Percentiles rank a stretch among this genome's conserved stretches.
phyloP scores from a whole-genome alignment of 2,113 vertebrate genomes.

The Tetrax tetrax region DNA sequence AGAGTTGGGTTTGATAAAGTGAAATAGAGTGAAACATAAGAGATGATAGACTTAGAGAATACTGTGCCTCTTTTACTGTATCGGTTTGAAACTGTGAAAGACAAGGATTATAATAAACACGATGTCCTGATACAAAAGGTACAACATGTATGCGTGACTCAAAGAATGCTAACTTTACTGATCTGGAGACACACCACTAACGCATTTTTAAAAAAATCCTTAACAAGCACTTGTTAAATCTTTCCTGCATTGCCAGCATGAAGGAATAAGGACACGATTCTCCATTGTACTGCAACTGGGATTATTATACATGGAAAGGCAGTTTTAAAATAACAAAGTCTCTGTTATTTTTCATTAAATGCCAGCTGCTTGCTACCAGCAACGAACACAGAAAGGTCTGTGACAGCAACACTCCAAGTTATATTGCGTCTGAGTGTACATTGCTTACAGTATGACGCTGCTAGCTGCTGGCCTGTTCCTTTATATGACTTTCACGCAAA shows the following conservation, averaged over 20 bases:
- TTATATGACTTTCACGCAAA: slow-evolving; percentile 15
- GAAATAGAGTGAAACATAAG: neutral
- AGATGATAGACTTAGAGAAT: neutral
- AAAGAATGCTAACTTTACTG: neutral
- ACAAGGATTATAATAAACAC: neutral
- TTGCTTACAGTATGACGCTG: neutral
- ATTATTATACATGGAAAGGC: slow-evolving; percentile 16
- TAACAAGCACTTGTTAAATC: neutral
- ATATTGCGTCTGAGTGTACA: neutral
- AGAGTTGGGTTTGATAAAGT: neutral
- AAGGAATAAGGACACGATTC: slow-evolving; percentile 11
- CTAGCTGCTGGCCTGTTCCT: neutral
- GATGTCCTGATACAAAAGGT: neutral
- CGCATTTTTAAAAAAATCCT: neutral
- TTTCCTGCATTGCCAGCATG: neutral
- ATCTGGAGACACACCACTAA: neutral
- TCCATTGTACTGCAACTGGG: slow-evolving; percentile 7
- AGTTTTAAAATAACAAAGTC: slow-evolving; percentile 50
- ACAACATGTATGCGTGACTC: neutral
- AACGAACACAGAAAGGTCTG: neutral
- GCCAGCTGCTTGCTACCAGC: slow-evolving; percentile 9
- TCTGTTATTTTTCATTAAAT: slow-evolving; percentile 37
- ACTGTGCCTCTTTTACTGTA: neutral
- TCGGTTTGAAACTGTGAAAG: neutral
- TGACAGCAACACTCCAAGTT: neutral